Conservation (phyloP, 92 coral and sea anemone genomes). For the Phymanthus crucifer region DNA sequence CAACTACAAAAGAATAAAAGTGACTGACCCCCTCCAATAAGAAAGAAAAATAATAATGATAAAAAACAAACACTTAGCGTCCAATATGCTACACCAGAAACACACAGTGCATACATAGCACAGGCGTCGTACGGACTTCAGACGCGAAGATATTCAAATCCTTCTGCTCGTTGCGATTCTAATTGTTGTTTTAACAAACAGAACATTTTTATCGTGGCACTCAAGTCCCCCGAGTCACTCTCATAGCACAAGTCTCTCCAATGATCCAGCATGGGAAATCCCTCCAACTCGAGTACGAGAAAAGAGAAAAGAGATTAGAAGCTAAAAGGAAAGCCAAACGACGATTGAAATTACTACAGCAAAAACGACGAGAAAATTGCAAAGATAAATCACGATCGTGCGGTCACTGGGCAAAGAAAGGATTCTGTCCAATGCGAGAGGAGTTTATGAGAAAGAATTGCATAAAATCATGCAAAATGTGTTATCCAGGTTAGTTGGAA, state of each 20-base stretch:
- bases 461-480: constrained; percentile 70
- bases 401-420: constrained; percentile 51
- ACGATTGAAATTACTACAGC: constrained; percentile 16
- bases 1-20: no score
- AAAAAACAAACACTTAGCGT: no score
- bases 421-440: constrained; percentile 70
- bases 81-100: no score
- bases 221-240: constrained; percentile 5
- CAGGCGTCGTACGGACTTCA: no score
- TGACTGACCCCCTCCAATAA: no score
- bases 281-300: constrained; percentile 1
- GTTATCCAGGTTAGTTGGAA: constrained; percentile 57
- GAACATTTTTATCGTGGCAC: constrained; percentile 9
- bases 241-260: constrained; percentile 22
- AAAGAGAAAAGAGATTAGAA: constrained; percentile 23
- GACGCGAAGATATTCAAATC: no score
- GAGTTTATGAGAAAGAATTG: constrained; percentile 76
- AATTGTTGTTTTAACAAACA: not conserved
- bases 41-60: no score
- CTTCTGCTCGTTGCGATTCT: no score
- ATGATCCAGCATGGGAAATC: constrained; percentile 13
- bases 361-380: constrained; percentile 23
- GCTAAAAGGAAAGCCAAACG: constrained; percentile 35
- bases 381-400: constrained; percentile 52
- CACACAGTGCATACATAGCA: no score